Evolutionary conservation across 2,113 vertebrate genomes (phyloP).

Genomic region (Cyanocitta stelleri): DNA sequence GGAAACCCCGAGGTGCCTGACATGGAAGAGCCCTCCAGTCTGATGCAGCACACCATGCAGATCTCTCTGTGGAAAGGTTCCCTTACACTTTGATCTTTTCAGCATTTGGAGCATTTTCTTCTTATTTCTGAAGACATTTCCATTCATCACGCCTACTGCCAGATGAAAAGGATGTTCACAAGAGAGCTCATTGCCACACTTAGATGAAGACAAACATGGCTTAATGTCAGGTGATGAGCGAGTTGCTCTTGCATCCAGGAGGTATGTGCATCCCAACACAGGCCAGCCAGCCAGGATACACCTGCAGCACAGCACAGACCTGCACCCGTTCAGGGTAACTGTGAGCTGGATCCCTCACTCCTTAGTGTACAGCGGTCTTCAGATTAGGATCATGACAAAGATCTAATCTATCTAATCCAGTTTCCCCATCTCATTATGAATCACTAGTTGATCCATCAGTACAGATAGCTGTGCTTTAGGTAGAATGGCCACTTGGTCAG

Average conservation of each 20-base stretch:
- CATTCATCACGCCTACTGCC: neutral
- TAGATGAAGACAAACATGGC: neutral
- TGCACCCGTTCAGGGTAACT: neutral
- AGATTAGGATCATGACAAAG: neutral
- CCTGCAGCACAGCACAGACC: neutral
- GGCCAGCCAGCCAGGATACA: neutral
- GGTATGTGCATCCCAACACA: fast-evolving
- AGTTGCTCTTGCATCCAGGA: neutral
- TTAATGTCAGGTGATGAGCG: neutral
- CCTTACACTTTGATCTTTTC: neutral
- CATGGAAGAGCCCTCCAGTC: neutral
- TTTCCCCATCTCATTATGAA: neutral
- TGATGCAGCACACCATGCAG: neutral
- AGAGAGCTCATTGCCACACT: neutral
- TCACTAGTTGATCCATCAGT: neutral
- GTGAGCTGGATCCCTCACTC: neutral
- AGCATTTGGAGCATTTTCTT: neutral
- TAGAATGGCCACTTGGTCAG: neutral
- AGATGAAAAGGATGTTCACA: neutral
- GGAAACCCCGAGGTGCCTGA: neutral
- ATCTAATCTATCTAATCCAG: neutral
- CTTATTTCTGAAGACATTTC: neutral
- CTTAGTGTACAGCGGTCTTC: neutral
- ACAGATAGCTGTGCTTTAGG: neutral
- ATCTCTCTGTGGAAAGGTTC: neutral